Base-by-base conservation (phyloP, 2,797 vertebrate species). In the Synanceia verrucosa region DNA sequence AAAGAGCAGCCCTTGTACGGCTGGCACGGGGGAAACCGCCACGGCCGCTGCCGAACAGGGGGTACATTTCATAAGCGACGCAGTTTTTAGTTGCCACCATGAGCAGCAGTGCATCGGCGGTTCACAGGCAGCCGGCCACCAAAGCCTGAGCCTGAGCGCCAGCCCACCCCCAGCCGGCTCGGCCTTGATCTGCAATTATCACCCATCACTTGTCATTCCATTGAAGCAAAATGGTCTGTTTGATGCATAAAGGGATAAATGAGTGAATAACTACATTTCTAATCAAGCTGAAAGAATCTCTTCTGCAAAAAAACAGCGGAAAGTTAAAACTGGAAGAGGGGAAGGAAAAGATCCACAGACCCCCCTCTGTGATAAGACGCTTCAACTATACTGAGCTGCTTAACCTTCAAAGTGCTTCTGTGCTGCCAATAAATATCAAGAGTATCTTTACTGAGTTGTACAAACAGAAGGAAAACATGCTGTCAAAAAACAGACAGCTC, bases 161-260 rank as follows among this genome's bases (percentile, higher is more conserved):
- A 29, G 33, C 68, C 55, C 21, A 46, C 28, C 18, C 2, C 16
- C 62, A 19, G 34, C 60, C 28, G 6, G 28, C 70, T 56, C 3
- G 6, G 67, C 85, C 86, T 92, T 92, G 88, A 94, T 92, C 87
- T 88, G 72, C 83, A 89, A 89, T 92, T 90, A 93, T 83, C 84
- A 85, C 76, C 71, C 24, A 47, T 81, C 86, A 89, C 64, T 85
- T 78, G 70, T 61, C 67, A 65, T 84, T 91, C 70, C 67, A 75
- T 34, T 81, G 83, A 89, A 81, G 61, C 78, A 81, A 86, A 58
- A 73, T 74, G 70, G 57, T 41, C 58, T 3, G 65, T 87, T 89
- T 87, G 78, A 84, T 60, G 73, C 81, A 85, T 80, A 80, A 86
- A 37, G 50, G 77, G 85, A 82, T 84, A 88, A 87, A 88, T 66